Percentiles rank a stretch among this genome's conserved stretches.
These are phyloP conservation scores for Heteronetta atricapilla DNA, from an alignment of 2,113 vertebrate species.

Conservation along the genomic window DNA sequence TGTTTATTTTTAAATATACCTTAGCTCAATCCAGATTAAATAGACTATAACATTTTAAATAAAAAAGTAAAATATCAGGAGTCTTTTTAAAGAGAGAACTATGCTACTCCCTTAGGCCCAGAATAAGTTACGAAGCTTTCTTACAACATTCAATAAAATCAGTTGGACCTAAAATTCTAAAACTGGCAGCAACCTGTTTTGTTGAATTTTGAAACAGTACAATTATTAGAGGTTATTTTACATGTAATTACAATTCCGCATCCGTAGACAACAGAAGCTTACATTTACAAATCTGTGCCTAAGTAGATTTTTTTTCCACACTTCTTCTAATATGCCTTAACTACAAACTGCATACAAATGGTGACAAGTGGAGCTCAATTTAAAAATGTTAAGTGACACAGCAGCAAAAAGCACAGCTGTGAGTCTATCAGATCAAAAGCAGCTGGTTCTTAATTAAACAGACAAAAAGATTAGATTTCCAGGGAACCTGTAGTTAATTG, in stretches of 20 bases:
- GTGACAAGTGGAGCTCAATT: conserved; percentile 59
- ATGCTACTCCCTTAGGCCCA: not conserved
- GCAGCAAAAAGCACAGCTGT: conserved; percentile 69
- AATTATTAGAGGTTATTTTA: conserved; percentile 20
- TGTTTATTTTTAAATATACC: not conserved
- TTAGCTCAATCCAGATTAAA: not conserved
- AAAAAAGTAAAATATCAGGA: not conserved
- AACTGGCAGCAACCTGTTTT: not conserved
- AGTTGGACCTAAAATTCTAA: not conserved
- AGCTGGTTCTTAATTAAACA: conserved; percentile 73
- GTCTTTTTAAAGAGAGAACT: not conserved
- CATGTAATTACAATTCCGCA: conserved; percentile 14
- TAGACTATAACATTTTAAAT: not conserved
- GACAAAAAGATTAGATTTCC: conserved; percentile 66
- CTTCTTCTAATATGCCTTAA: conserved; percentile 35
- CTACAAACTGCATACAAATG: conserved; percentile 45
- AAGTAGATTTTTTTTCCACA: conserved; percentile 60
- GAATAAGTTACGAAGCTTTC: not conserved
- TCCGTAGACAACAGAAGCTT: conserved; percentile 61
- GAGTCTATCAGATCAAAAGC: conserved; percentile 69
- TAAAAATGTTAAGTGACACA: conserved; percentile 66
- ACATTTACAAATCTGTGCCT: conserved; percentile 28
- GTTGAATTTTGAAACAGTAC: not conserved
- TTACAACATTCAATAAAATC: not conserved
- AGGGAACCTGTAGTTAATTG: conserved; percentile 64